Evolutionary conservation across 2,888 invertebrate genomes (phyloP).

Genomic region (Leucophora obtusa): DNA sequence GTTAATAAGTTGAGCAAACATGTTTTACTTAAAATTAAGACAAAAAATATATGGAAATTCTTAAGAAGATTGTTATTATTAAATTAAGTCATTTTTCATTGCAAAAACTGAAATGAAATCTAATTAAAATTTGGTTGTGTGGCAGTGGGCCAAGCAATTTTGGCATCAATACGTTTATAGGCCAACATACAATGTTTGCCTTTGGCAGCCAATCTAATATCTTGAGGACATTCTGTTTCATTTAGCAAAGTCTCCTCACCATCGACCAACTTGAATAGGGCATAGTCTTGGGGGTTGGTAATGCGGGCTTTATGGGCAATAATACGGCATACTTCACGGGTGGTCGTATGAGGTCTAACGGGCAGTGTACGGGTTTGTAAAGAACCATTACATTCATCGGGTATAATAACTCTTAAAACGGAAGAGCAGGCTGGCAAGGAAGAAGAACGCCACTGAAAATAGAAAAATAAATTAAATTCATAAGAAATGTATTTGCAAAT

Average conservation of each 20-base stretch:
- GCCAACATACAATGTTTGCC: constrained; percentile 94
- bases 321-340: constrained; percentile 94
- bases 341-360: constrained; percentile 94
- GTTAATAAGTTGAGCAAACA: constrained; percentile 55
- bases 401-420: constrained; percentile 93
- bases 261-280: constrained; percentile 92
- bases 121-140: constrained; percentile 67
- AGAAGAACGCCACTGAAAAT: constrained; percentile 80
- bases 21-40: constrained; percentile 47
- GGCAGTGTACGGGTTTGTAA: constrained; percentile 95
- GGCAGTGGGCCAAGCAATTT: constrained; percentile 94
- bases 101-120: neutral
- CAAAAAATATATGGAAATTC: constrained; percentile 43
- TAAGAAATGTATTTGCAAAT: too few species aligned
- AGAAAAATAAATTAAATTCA: too few species aligned
- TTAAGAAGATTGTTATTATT: constrained; percentile 24
- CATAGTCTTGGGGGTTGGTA: constrained; percentile 97
- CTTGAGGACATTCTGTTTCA: constrained; percentile 94
- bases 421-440: constrained; percentile 82
- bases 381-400: constrained; percentile 95
- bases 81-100: constrained; percentile 48
- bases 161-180: constrained; percentile 96
- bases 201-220: constrained; percentile 85
- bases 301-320: constrained; percentile 97
- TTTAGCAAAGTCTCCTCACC: constrained; percentile 94